Percentiles rank a stretch among this genome's conserved stretches.
These are phyloP conservation scores for Tachysurus vachellii DNA, from an alignment of 2,113 vertebrate species.

Conservation along the genomic window DNA sequence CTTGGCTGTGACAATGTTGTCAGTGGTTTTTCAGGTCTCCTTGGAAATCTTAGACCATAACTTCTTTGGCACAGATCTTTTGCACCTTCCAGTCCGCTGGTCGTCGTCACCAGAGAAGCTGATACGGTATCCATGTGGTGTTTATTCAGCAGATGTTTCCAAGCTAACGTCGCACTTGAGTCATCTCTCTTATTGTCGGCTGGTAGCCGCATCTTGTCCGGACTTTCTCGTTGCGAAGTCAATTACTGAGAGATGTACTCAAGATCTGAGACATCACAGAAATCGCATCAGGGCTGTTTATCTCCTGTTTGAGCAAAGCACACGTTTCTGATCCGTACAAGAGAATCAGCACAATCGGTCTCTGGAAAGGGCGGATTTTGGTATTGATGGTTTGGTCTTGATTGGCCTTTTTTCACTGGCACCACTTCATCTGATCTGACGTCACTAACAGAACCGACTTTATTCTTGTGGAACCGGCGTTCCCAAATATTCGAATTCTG, in stretches of 20 bases:
- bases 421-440: too few relatives aligned
- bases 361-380: neutral
- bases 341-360: neutral
- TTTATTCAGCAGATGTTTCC: neutral
- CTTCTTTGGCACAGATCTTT: neutral
- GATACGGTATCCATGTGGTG: neutral
- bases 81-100: neutral
- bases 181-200: neutral
- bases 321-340: neutral
- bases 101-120: neutral
- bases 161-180: neutral
- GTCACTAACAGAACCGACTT: too few relatives aligned
- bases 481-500: too few relatives aligned
- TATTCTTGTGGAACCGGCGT: too few relatives aligned
- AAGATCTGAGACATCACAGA: neutral
- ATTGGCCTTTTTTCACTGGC: too few relatives aligned
- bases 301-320: neutral
- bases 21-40: neutral
- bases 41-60: neutral
- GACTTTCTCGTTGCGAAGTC: neutral
- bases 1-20: neutral
- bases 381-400: too few relatives aligned
- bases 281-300: neutral
- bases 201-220: neutral
- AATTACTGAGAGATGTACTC: neutral